Base-by-base conservation (phyloP, 2,888 invertebrate genomes). In the Craniophora ligustri region DNA sequence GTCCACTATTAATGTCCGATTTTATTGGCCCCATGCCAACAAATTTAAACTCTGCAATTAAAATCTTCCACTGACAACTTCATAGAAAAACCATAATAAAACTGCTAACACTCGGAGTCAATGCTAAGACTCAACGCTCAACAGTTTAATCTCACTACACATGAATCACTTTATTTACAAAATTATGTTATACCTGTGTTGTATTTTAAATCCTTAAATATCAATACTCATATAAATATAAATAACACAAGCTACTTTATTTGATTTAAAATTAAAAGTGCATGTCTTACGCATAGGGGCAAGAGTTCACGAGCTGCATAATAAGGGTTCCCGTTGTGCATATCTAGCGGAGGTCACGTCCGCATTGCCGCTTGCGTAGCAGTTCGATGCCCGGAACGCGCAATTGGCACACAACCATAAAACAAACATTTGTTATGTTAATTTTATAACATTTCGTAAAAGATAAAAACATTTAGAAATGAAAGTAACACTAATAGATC, bases 291-390 rank as follows among this genome's bases (percentile, higher is more conserved):
- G 70, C 69, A 78, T 72, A 78, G 79, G 81, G 80, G 78, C 78
- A 76, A 64, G 71, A 73, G 79, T 77, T 83, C 76, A 81, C 70
- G 66, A 64, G 71, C 71, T 82, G 85, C 85, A 87, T 89, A 86
- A 87, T 87, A 86, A 87, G 84, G 79, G 79, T 78, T 79, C 76
- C 76, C 75, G 81, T 84, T 85, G 85, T 85, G 73, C 75, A 70
- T 70, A 75, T 75, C 62, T 60, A 76, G 76, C 86, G 81, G 87
- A 85, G 91, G 89, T 90, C 90, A 91, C 86, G 88, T 89, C 76
- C 81, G 67, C 61, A 50, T 60, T 71, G 78, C 74, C 78, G 76
- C 76, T 70, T 72, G 81, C 78, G 81, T 77, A 79, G 78, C 78
- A 74, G 87, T 87, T 89, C 85, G 87, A 85, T 76, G 85, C 74